Conservation (phyloP, 2,113 vertebrate species). For the Corythornis cristatus region DNA sequence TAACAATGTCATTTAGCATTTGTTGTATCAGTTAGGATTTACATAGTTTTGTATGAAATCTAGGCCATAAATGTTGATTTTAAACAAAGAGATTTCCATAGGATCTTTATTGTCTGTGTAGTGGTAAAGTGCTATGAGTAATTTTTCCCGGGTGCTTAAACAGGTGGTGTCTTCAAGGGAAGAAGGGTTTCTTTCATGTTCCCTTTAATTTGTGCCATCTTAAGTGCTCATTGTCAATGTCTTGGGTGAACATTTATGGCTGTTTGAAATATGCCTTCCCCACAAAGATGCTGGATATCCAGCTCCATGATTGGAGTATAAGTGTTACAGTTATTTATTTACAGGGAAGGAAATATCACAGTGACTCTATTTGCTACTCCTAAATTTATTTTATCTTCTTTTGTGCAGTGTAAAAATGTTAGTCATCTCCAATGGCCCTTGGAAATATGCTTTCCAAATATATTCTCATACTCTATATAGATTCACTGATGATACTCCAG, state of each 20-base stretch:
- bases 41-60: neutral
- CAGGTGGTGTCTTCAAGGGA: slow-evolving; percentile 56
- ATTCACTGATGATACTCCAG: slow-evolving; percentile 68
- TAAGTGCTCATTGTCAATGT: slow-evolving; percentile 67
- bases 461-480: slow-evolving; percentile 70
- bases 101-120: slow-evolving; percentile 31
- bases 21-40: slow-evolving; percentile 19
- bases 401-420: slow-evolving; percentile 70
- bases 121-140: slow-evolving; percentile 50
- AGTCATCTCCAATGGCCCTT: slow-evolving; percentile 74
- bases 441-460: slow-evolving; percentile 79
- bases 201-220: slow-evolving; percentile 65
- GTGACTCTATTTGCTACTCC: slow-evolving; percentile 73
- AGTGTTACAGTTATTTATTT: slow-evolving; percentile 72
- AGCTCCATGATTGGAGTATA: slow-evolving; percentile 1
- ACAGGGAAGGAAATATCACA: slow-evolving; percentile 68
- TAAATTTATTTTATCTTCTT: slow-evolving; percentile 73
- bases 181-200: slow-evolving; percentile 52
- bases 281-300: slow-evolving; percentile 50
- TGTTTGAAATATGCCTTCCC: slow-evolving; percentile 40
- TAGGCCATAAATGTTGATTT: slow-evolving; percentile 30
- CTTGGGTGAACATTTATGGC: slow-evolving; percentile 27
- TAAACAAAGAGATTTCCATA: slow-evolving; percentile 57
- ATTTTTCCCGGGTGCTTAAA: slow-evolving; percentile 56
- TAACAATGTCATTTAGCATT: neutral